Evolutionary conservation across 2,113 vertebrate species (phyloP), one percentile per base, ranked within the genome.

Genomic region (Pteronura brasiliensis): DNA sequence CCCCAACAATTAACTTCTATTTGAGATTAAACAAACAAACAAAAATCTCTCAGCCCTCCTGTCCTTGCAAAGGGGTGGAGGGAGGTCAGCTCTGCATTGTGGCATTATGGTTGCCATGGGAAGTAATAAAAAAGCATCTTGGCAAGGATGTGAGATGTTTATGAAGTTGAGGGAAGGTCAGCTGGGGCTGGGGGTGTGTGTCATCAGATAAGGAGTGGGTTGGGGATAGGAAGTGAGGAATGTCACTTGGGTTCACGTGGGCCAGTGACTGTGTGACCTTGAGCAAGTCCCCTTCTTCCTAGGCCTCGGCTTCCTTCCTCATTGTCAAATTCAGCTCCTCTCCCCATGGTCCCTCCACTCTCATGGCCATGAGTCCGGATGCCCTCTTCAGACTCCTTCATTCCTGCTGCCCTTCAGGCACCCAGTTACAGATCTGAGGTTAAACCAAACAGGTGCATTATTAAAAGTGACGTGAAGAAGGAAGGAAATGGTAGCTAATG

Each of bases 1-100:
- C 83, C 57, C 67, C 83, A 74, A n/a, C 55, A 65, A 76, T 74
- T 92, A 90, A 77, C 80, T 95, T 97, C 72, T 96, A 67, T 87
- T 96, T 55, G 80, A 81, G 69, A 88, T 63, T 2, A 36, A 65
- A 74, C 65, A 27, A 79, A 31, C 65, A 47, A 29, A 88, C n/a
- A 72, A 39, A 55, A 76, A 29, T 63, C n/a, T 49, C 47, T 88
- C 11, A 27, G 69, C 81, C 31, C n/a, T 72, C 44, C 82, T 88
- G 34, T 95, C 76, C 57, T 90, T 61, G 59, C n/a, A 61, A 1
- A 67, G 42, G 80, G 84, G 6, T 3, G 4, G 63, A 79, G 36
- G 55, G 21, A 71, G 84, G 42, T 85, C 95, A 74, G 23, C 52
- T 84, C 49, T 82, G n/a, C 72, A 65, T 81, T 83, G 63, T 44